Evolutionary conservation across 2,113 vertebrate genomes (phyloP), one percentile per base, ranked within the genome.

Genomic region (Ariopsis seemanni): DNA sequence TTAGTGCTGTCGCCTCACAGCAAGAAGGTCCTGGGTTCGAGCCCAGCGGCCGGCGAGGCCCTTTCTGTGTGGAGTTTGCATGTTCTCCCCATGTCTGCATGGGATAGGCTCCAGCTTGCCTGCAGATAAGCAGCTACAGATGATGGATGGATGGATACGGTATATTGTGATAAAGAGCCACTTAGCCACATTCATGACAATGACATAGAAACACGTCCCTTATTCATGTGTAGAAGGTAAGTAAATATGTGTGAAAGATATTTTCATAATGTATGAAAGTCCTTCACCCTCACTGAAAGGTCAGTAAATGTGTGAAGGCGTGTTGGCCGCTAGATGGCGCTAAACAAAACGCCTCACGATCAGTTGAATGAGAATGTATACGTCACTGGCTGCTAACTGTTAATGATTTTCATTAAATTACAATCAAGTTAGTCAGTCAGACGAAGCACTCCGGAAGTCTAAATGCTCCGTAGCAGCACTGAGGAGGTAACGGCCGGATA

Each of bases 381-480:
- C 75, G 15, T 55, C 12, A 15, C 42, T 52, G 18, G 1, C 74
- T 52, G 6, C 25, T 27, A 0, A 17, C 60, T 63, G 60, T 50
- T n/a, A 50, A 12, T 10, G 22, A 7, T 50, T 1, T 12, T 78
- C 25, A 18, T 25, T 52, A 7, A 77, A 6, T 25, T 52, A 53
- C 48, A 27, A 2, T 63, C 58, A 52, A n/a, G 15, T 50, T 0
- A 50, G 11, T 30, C 67, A 12, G 5, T 50, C 27, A 65, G 81
- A 62, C 17, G 20, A 7, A 34, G 22, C 0, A 25, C 42, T 17
- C 22, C 30, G 55, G 57, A 50, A 22, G 34, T 8, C 4, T 20
- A 84, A 15, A 77, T 88, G 82, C 20, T 63, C 34, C 27, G 82
- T 1, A 84, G 81, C 53, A 88, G 87, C 82, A 84, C 87, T n/a